Evolutionary conservation across 2,888 invertebrate species (phyloP).

Genomic region (Enoplolaimus lenunculus): DNA sequence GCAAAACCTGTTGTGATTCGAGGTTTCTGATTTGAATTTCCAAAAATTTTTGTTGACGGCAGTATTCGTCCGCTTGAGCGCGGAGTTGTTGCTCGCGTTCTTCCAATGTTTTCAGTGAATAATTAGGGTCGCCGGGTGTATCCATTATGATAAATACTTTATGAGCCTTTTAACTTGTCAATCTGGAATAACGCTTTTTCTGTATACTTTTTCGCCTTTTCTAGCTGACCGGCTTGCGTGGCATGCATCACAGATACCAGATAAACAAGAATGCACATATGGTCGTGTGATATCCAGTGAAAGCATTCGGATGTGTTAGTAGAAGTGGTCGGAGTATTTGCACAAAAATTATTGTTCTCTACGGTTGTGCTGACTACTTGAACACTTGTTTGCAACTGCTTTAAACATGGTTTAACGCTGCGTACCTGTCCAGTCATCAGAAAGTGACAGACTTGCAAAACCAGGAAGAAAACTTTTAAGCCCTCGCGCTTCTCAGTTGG

Average conservation of each 20-base stretch:
- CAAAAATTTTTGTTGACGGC: too few species aligned
- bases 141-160: too few species aligned
- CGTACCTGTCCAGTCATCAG: slow-evolving; percentile 93
- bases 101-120: too few species aligned
- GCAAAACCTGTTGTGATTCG: too few species aligned
- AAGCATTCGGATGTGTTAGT: slow-evolving; percentile 75
- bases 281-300: slow-evolving; percentile 92
- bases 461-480: slow-evolving; percentile 74
- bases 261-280: slow-evolving; percentile 88
- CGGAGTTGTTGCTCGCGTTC: too few species aligned
- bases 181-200: slow-evolving; percentile 93
- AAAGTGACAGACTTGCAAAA: slow-evolving; percentile 87
- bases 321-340: slow-evolving; percentile 27
- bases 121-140: too few species aligned
- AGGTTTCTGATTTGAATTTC: too few species aligned
- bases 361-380: slow-evolving; percentile 66
- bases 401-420: slow-evolving; percentile 85
- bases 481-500: slow-evolving; percentile 76
- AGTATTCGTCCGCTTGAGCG: too few species aligned
- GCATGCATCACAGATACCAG: slow-evolving; percentile 94
- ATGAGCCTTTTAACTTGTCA: slow-evolving; percentile 80
- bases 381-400: slow-evolving; percentile 90
- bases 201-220: slow-evolving; percentile 95
- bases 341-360: slow-evolving; percentile 24
- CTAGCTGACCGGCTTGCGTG: slow-evolving; percentile 97